phyloP scores from a whole-genome alignment of 2,888 invertebrate species.

The Stenodema calcarata region DNA sequence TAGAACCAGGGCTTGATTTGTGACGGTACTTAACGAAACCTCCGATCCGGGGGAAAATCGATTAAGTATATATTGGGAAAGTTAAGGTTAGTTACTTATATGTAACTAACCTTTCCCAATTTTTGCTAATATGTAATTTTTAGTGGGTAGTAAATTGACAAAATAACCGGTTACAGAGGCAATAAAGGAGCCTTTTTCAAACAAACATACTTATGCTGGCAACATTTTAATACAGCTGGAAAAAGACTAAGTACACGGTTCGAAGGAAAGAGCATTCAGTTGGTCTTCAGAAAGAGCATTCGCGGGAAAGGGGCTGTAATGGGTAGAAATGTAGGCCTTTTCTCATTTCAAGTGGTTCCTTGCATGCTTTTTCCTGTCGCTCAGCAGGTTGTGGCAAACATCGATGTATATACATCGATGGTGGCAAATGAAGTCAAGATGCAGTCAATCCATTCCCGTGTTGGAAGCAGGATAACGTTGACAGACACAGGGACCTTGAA shows the following conservation, averaged over 20 bases:
- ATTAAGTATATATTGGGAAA: no score
- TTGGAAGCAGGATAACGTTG: no score
- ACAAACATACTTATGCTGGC: neutral
- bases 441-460: no score
- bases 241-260: neutral
- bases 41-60: no score
- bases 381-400: neutral
- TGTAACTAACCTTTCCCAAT: no score
- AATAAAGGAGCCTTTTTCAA: neutral
- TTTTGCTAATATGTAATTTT: no score
- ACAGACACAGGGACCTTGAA: no score
- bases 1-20: no score
- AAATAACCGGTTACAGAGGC: neutral
- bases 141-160: neutral
- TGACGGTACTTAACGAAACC: no score
- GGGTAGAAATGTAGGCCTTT: neutral
- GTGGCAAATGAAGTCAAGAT: neutral
- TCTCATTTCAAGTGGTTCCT: constrained; percentile 9
- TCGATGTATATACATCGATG: no score
- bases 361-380: constrained; percentile 25
- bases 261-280: neutral
- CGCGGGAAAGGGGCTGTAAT: neutral
- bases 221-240: constrained; percentile 10
- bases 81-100: no score
- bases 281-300: neutral